Evolutionary conservation across 35 echinoderm and acorn worm genomes (phyloP).

Genomic region (Hemicentrotus pulcherrimus): DNA sequence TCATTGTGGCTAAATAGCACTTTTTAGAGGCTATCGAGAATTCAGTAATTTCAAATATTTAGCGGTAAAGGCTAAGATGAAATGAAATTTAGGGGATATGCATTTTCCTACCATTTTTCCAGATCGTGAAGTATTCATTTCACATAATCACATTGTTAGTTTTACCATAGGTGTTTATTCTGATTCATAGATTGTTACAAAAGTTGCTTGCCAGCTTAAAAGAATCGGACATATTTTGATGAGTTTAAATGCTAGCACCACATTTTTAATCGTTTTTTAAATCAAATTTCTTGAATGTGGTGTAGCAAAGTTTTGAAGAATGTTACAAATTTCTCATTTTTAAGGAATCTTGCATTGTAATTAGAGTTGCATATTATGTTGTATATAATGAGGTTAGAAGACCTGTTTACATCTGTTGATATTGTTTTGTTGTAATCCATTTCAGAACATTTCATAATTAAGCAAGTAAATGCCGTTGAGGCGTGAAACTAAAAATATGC

Average conservation of each 20-base stretch:
- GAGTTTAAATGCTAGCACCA: background rate
- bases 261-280: background rate
- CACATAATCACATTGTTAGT: background rate
- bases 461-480: background rate
- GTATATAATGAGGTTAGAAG: background rate
- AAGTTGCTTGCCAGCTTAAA: background rate
- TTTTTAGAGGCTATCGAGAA: background rate
- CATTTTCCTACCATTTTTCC: background rate
- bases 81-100: background rate
- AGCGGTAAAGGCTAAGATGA: background rate
- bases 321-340: background rate
- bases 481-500: background rate
- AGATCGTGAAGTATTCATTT: background rate
- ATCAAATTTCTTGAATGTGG: background rate
- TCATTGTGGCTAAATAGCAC: background rate
- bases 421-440: background rate
- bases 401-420: conserved; percentile 5
- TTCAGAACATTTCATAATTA: conserved; percentile 14
- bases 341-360: background rate
- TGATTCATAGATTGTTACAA: background rate
- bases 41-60: background rate
- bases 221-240: background rate
- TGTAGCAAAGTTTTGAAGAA: background rate
- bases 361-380: conserved; percentile 12
- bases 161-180: background rate